Evolutionary conservation across 1,140 invertebrate genomes (phyloP), one percentile per base, ranked within the genome.

Genomic region (Venustaconcha ellipsiformis): DNA sequence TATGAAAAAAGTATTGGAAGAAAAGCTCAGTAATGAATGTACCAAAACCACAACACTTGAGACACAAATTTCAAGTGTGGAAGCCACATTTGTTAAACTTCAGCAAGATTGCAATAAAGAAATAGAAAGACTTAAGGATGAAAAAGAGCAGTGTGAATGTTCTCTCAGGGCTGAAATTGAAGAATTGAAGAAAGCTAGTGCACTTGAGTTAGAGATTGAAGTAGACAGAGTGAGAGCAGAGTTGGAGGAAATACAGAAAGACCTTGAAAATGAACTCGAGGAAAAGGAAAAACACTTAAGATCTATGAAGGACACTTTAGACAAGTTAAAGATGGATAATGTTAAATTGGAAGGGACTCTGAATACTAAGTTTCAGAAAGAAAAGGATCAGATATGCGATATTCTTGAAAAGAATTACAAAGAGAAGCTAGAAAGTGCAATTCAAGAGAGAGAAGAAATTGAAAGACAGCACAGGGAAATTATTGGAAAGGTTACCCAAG

Each of bases 381-480:
- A 85, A 93, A 94, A 82, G 93, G 94, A 62, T 23, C 88, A 48
- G 92, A 91, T 84, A 92, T 94, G 80, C 93, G 94, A 57, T 93
- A 93, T 77, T 92, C 93, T 94, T 48, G 91, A 92, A 71, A 86
- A 92, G 1, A 93, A 95, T 74, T 94, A 93, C 71, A 92, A 94
- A 72, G 90, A 92, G 37, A 93, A 93, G 0, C 86, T 94, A 1
- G 91, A 92, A 57, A 90, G 91, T 18, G 92, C 92, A 72, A 89
- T 90, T 1, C 57, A 71, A 84, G 78, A 80, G 84, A 84, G 82
- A 71, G 80, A 83, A 0, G 90, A 92, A 64, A 92, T 90, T 84
- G 87, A 92, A 75, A 80, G 83, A 60, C 92, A 92, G 76, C 76
- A 93, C 14, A 91, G 91, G 5, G 89, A 92, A 14, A 37, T 76